Conservation (phyloP, 1,140 invertebrate genomes). For the Centruroides sculpturatus region DNA sequence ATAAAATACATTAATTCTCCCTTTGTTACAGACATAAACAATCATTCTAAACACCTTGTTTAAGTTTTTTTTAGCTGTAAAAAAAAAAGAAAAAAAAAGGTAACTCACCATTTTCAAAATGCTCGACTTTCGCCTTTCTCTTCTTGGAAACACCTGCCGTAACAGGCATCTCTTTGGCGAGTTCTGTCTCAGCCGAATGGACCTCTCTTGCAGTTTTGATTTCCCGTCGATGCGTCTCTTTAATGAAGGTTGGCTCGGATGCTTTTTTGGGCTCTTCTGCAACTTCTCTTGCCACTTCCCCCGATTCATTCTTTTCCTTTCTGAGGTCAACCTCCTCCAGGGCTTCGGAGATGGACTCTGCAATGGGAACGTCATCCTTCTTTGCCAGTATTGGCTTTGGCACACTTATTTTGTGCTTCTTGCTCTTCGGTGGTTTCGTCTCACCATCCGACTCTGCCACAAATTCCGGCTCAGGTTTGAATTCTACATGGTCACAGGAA, state of each 20-base stretch:
- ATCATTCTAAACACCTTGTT: no score
- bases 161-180: no score
- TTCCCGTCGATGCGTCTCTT: neutral
- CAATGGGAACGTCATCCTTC: neutral
- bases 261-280: no score
- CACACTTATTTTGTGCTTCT: neutral
- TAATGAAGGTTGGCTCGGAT: neutral
- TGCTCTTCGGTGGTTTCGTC: conserved; percentile 4
- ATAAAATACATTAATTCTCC: no score
- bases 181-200: no score
- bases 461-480: conserved; percentile 1
- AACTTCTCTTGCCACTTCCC: no score
- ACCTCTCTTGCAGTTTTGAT: neutral
- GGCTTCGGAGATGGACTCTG: neutral
- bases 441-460: conserved; percentile 3
- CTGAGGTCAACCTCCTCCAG: neutral
- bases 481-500: neutral
- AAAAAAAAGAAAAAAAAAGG: no score
- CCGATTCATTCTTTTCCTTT: neutral
- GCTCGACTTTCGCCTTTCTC: no score
- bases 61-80: no score
- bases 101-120: no score
- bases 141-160: no score
- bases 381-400: neutral
- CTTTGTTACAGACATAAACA: no score